Evolutionary conservation across 2,113 vertebrate genomes (phyloP).

Genomic region (Mus musculus): GRCm39 chr16:18444501-18445000

Average conservation of each 20-base stretch:
- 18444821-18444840: constrained; percentile 78
- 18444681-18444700: not conserved
- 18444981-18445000: not conserved
- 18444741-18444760: not conserved
- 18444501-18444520: not conserved
- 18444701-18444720: not conserved
- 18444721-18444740: not conserved
- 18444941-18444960: not conserved
- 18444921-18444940: constrained; percentile 13
- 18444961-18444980: not conserved
- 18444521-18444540: not conserved
- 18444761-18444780: not conserved
- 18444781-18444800: constrained; percentile 53
- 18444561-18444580: not conserved
- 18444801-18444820: not conserved
- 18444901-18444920: constrained; percentile 96
- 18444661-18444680: not conserved
- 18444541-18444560: constrained; percentile 39
- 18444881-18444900: constrained; percentile 97
- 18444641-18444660: constrained; percentile 75
- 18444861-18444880: constrained; percentile 94
- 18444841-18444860: constrained; percentile 90
- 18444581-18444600: constrained; percentile 63
- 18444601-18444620: constrained; percentile 70
- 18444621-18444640: not conserved